Percentiles rank a stretch among this genome's conserved stretches.
These are phyloP conservation scores for Oeneis ivallda DNA, from an alignment of 2,888 invertebrate species.

Conservation along the genomic window DNA sequence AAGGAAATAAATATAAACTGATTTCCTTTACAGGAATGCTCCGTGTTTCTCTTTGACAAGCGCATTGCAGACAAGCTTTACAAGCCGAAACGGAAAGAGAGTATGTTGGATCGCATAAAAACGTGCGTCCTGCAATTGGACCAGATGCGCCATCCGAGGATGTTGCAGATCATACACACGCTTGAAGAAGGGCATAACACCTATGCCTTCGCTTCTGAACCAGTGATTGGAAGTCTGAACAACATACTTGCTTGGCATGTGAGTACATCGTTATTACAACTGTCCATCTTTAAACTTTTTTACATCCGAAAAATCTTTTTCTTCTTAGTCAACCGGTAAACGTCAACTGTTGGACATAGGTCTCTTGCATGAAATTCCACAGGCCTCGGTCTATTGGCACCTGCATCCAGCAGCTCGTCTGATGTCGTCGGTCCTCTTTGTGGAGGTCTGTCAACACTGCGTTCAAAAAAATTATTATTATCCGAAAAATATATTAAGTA, in stretches of 20 bases:
- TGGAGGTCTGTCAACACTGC: no score
- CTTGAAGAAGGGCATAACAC: slow-evolving; percentile 93
- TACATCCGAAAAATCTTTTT: no score
- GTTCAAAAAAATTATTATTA: no score
- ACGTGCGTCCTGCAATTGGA: slow-evolving; percentile 90
- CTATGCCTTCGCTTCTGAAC: slow-evolving; percentile 96
- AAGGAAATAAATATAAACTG: background rate
- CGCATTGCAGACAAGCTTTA: slow-evolving; percentile 94
- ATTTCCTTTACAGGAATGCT: slow-evolving; percentile 87
- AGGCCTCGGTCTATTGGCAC: no score
- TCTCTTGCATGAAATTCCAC: no score
- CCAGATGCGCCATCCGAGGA: slow-evolving; percentile 92
- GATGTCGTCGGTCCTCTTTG: no score
- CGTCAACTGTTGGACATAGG: no score
- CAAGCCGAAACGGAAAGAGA: slow-evolving; percentile 95
- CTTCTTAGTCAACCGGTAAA: no score
- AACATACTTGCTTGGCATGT: slow-evolving; percentile 93
- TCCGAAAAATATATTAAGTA: no score
- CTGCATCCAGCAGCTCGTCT: no score
- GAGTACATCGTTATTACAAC: slow-evolving; percentile 50
- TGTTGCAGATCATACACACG: slow-evolving; percentile 86
- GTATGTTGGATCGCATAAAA: slow-evolving; percentile 93
- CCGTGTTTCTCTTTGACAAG: slow-evolving; percentile 97
- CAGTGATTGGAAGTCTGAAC: slow-evolving; percentile 92
- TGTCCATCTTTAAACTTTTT: no score